Evolutionary conservation across 2,888 invertebrate species (phyloP).

Genomic region (Argyra leucocephala): DNA sequence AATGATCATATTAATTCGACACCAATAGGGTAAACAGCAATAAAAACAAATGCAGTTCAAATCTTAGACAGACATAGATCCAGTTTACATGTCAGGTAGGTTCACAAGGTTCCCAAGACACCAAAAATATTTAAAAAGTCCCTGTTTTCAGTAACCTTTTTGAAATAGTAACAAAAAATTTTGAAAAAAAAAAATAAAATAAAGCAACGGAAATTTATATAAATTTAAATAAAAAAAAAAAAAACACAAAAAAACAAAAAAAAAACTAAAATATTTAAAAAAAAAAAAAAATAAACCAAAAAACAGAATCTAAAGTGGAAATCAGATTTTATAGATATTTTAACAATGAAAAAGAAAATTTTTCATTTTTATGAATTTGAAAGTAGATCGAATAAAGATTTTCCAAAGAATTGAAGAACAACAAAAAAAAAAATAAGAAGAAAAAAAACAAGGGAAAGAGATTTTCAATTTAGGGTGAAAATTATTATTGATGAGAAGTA

Average conservation of each 20-base stretch:
- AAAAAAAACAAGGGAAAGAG: background rate
- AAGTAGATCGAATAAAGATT: conserved; percentile 2
- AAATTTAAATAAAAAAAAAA: background rate
- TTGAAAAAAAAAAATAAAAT: background rate
- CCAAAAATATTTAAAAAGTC: too few relatives aligned
- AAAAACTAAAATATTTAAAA: background rate
- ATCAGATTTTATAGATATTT: conserved; percentile 1
- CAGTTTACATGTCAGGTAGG: too few relatives aligned
- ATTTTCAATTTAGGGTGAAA: background rate
- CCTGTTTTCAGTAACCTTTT: too few relatives aligned
- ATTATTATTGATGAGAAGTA: background rate
- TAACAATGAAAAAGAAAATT: conserved; percentile 5
- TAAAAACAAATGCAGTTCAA: too few relatives aligned
- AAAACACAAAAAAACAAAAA: background rate
- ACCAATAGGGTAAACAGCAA: too few relatives aligned
- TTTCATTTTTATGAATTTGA: conserved; percentile 1
- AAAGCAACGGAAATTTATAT: background rate
- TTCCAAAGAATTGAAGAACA: background rate
- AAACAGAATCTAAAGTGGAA: background rate
- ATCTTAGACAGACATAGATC: too few relatives aligned
- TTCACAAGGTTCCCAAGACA: too few relatives aligned
- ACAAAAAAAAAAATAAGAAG: background rate
- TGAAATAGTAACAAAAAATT: too few relatives aligned
- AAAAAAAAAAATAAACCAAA: background rate
- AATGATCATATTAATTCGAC: too few relatives aligned